These are phyloP conservation scores for Pleuronectes platessa DNA, from an alignment of 2,113 vertebrate species.

Conservation along the genomic window DNA sequence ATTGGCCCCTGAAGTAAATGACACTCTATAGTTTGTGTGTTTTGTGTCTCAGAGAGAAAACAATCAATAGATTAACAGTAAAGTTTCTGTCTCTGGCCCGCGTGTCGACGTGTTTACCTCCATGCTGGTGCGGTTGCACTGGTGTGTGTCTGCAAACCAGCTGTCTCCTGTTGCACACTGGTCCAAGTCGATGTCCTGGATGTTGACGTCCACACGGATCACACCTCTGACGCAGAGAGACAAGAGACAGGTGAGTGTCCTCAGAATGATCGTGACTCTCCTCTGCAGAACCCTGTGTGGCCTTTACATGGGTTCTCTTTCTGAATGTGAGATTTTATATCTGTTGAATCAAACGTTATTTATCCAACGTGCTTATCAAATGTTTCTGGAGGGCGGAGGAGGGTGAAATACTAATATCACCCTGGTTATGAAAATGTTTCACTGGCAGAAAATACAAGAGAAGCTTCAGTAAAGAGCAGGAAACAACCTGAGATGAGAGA, in stretches of 20 bases:
- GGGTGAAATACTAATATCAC: background rate
- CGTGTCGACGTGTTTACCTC: constrained; percentile 82
- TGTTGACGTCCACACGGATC: constrained; percentile 90
- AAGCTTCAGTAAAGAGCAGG: too few species aligned
- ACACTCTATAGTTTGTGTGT: too few species aligned
- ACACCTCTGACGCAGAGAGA: constrained; percentile 85
- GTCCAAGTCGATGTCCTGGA: constrained; percentile 89
- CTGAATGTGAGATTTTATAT: constrained; percentile 31
- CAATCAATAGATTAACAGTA: too few species aligned
- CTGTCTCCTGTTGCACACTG: constrained; percentile 86
- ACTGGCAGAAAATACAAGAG: too few species aligned
- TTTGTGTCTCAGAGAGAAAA: too few species aligned
- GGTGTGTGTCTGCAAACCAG: constrained; percentile 93
- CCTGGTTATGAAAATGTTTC: too few species aligned
- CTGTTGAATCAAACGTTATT: constrained; percentile 13
- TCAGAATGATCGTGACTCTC: background rate
- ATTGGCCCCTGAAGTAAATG: too few species aligned
- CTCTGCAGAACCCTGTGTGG: background rate
- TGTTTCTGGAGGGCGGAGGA: too few species aligned
- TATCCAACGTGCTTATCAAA: background rate
- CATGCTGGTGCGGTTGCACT: constrained; percentile 94
- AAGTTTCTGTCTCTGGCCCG: background rate
- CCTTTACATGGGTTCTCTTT: background rate
- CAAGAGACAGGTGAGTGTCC: background rate
- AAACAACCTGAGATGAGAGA: too few species aligned